Evolutionary conservation across 2,797 vertebrate genomes (phyloP).

Genomic region (Lepidocolaptes lacrymiger): DNA sequence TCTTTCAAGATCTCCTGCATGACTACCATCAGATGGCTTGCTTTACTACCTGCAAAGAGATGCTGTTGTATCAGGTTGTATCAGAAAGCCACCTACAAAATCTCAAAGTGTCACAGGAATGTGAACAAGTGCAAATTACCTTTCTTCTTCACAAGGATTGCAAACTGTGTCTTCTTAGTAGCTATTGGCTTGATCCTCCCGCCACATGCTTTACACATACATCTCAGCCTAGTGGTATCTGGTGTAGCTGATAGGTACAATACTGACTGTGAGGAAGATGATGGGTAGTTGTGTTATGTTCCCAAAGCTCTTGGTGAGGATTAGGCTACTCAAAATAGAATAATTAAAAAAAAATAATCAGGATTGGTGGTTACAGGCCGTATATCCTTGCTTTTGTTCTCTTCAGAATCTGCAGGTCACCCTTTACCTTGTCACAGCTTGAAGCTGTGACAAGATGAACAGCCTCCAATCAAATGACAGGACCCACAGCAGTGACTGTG

Average conservation of each 20-base stretch:
- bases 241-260: not conserved
- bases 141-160: not conserved
- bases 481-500: not conserved
- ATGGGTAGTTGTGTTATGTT: not conserved
- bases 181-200: not conserved
- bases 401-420: not conserved
- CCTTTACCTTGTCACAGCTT: not conserved
- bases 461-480: not conserved
- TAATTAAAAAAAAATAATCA: too few species aligned
- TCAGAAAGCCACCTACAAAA: not conserved
- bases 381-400: not conserved
- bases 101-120: not conserved
- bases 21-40: not conserved
- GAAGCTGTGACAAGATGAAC: not conserved
- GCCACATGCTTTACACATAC: fast-evolving
- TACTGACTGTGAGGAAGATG: not conserved
- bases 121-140: not conserved
- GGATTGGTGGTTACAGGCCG: fast-evolving
- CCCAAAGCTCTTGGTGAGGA: not conserved
- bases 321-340: not conserved
- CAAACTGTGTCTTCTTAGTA: not conserved
- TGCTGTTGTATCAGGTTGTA: not conserved
- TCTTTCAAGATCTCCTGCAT: not conserved
- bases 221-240: not conserved
- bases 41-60: not conserved